Conservation (phyloP, 2,888 invertebrate species). For the Torymus auratus region DNA sequence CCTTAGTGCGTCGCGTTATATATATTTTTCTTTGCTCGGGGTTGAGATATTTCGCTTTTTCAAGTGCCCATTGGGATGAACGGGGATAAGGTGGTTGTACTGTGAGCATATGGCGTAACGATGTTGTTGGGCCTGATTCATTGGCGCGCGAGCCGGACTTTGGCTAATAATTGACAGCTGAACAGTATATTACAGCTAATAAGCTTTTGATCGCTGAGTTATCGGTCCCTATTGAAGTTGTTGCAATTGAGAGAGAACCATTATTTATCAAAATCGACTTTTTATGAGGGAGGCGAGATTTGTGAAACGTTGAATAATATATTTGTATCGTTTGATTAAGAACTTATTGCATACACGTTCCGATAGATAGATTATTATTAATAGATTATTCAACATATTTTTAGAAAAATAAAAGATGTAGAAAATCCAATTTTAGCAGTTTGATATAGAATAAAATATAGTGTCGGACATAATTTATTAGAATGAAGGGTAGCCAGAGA, state of each 20-base stretch:
- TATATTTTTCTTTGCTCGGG: background rate
- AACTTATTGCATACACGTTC: no score
- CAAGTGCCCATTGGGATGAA: background rate
- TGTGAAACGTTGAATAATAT: background rate
- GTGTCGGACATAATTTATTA: no score
- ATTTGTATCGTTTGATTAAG: no score
- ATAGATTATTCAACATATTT: no score
- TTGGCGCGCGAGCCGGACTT: conserved; percentile 22
- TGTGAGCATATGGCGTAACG: conserved; percentile 17
- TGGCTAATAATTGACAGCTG: conserved; percentile 46
- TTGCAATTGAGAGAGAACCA: conserved; percentile 8
- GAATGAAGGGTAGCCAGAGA: background rate
- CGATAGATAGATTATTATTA: no score
- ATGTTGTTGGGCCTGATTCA: conserved; percentile 20
- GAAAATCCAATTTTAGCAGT: no score
- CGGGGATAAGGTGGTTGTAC: background rate
- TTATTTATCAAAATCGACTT: conserved; percentile 24
- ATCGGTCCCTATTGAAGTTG: background rate
- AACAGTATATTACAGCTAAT: conserved; percentile 44
- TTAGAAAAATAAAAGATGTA: no score
- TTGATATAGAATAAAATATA: no score
- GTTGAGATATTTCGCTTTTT: background rate
- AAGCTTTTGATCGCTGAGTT: conserved; percentile 35
- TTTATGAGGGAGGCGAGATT: conserved; percentile 3
- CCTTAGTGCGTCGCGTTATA: background rate